phyloP scores from a whole-genome alignment of 2,113 vertebrate genomes.

The Stegostoma tigrinum region DNA sequence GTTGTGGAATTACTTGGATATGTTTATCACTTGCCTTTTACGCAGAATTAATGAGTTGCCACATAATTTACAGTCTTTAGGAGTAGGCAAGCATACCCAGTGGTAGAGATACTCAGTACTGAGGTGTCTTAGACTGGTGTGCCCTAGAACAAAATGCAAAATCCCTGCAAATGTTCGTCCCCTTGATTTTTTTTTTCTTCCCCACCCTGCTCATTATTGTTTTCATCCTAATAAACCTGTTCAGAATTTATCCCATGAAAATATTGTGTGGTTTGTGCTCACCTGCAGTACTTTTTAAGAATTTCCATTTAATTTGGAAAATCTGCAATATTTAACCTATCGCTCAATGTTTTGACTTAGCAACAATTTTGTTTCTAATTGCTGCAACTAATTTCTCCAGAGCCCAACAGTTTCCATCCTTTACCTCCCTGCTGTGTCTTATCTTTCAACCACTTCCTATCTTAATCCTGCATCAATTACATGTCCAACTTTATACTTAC shows the following conservation, averaged over 20 bases:
- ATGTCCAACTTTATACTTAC: too few relatives aligned
- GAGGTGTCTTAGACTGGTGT: background rate
- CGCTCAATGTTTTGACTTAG: background rate
- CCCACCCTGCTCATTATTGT: too few relatives aligned
- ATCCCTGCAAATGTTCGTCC: too few relatives aligned
- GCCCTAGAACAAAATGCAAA: background rate
- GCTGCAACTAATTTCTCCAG: background rate
- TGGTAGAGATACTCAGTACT: background rate
- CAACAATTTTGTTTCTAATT: background rate
- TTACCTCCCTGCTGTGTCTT: background rate
- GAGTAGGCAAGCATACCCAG: background rate
- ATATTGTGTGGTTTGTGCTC: background rate
- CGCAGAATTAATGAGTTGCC: background rate
- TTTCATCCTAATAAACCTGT: background rate
- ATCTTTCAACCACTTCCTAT: background rate
- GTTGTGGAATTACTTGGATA: too few relatives aligned
- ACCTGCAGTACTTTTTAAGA: background rate
- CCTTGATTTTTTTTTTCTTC: too few relatives aligned
- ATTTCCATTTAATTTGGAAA: background rate
- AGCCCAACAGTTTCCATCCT: background rate
- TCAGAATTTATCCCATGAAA: background rate
- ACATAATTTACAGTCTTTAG: background rate
- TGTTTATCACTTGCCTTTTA: too few relatives aligned
- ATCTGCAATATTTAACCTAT: background rate
- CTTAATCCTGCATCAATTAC: background rate